Evolutionary conservation across 2,888 invertebrate species (phyloP), one percentile per base, ranked within the genome.

Genomic region (Caenorhabditis imperialis): DNA sequence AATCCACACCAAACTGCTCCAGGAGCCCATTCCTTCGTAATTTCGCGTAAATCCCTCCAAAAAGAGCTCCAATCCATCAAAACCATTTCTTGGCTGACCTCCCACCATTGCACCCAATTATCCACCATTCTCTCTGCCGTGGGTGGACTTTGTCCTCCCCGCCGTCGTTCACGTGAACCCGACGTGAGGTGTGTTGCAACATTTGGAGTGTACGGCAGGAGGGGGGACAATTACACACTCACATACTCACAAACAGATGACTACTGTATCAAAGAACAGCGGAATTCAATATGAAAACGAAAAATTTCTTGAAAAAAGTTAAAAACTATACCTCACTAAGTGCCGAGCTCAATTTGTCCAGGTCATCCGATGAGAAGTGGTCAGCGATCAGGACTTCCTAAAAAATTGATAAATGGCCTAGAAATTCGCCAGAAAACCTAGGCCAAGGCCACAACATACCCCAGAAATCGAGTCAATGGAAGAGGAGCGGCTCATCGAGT

Each of bases 341-440:
- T 37, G 86, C 85, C 40, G 72, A 81, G 74, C 85, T 86, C 69
- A 86, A 73, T 40, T 85, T 85, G 78, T 86, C 86, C 65, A 86
- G 67, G 27, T 86, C 86, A 23, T 86, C 85, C 8, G 85, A 84
- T n/a, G 78, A 77, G 45, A 70, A 48, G 30, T 57, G 71, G 12
- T 81, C 82, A 42, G 57, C 57, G 30, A 77, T 45, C 14, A 78
- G 67, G 5, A 42, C 58, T 38, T 82, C 81, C 75, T 73, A 20
- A 35, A 74, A 73, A 40, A 14, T 33, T 27, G 4, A 35, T 3
- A 37, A 7, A 30, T 10, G 18, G 18, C 8, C 4, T 16, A 50
- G 20, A 12, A 42, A 16, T 30, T 27, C n/a, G n/a, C n/a, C n/a
- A n/a, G n/a, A n/a, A n/a, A n/a, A n/a, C n/a, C n/a, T n/a, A n/a